Percentiles rank a stretch among this genome's conserved stretches.
Conservation (phyloP, 1,140 invertebrate genomes). For the Eupristina koningsbergeri region DNA sequence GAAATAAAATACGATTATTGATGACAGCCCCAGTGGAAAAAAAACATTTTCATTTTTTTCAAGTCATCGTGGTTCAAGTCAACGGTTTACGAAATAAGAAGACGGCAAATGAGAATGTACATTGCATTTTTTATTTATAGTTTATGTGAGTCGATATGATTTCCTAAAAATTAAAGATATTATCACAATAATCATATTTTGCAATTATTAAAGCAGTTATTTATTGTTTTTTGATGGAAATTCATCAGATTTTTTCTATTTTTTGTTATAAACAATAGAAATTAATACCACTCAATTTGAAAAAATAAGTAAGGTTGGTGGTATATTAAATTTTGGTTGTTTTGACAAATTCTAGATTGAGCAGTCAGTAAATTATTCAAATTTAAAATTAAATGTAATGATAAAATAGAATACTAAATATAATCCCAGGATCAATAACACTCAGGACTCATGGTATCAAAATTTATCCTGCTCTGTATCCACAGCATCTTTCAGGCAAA, state of each 20-base stretch:
- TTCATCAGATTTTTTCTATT: neutral
- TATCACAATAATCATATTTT: neutral
- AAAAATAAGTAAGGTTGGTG: neutral
- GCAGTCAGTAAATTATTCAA: too few relatives aligned
- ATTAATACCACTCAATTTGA: too few relatives aligned
- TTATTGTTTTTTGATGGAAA: constrained; percentile 6
- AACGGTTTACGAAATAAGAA: too few relatives aligned
- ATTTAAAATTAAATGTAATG: too few relatives aligned
- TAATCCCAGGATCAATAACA: too few relatives aligned
- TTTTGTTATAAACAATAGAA: too few relatives aligned
- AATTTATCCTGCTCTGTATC: neutral
- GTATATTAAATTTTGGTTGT: neutral
- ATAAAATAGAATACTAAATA: too few relatives aligned
- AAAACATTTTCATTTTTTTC: neutral
- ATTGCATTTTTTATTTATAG: too few relatives aligned
- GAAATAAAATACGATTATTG: neutral
- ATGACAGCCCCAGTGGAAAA: neutral
- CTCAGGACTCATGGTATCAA: neutral
- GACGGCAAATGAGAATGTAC: too few relatives aligned
- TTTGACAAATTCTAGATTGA: neutral
- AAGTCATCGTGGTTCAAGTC: neutral
- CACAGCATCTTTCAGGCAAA: neutral
- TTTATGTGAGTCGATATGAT: too few relatives aligned
- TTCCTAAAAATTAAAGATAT: neutral
- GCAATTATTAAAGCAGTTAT: neutral